phyloP scores from a whole-genome alignment of 2,888 invertebrate genomes.

The Octonoba sinensis region DNA sequence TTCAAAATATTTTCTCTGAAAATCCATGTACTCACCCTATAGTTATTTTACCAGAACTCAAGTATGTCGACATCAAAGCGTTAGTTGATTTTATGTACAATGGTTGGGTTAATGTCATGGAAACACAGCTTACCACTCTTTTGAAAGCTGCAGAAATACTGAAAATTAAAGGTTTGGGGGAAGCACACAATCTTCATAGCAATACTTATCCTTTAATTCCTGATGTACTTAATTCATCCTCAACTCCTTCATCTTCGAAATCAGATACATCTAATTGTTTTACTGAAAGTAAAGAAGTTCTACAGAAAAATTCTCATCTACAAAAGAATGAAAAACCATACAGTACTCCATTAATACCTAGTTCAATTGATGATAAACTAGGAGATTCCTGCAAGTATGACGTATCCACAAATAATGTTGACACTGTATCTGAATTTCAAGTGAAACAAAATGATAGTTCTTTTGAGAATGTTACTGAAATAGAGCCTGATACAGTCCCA shows the following conservation, averaged over 20 bases:
- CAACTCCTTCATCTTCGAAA: constrained; percentile 2
- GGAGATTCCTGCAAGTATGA: no score
- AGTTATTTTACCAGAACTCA: constrained; percentile 91
- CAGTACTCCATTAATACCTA: no score
- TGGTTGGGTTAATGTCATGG: constrained; percentile 93
- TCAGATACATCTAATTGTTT: not conserved
- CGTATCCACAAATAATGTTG: no score
- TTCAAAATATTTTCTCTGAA: constrained; percentile 89
- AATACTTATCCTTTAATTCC: no score
- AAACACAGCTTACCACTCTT: constrained; percentile 88
- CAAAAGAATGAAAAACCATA: no score
- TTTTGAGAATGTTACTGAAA: not conserved
- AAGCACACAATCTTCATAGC: not conserved
- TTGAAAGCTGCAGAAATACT: constrained; percentile 90
- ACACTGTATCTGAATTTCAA: no score
- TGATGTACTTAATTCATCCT: no score
- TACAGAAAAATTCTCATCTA: no score
- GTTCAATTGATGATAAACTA: no score
- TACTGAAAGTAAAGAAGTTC: no score
- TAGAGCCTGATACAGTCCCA: constrained; percentile 46
- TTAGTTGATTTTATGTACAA: constrained; percentile 96
- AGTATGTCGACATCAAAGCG: constrained; percentile 89
- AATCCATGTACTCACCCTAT: constrained; percentile 95
- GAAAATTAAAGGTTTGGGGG: constrained; percentile 81
- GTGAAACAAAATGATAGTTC: no score